Base-by-base conservation (phyloP, 1,140 invertebrate genomes). In the Magallana ariakensis region DNA sequence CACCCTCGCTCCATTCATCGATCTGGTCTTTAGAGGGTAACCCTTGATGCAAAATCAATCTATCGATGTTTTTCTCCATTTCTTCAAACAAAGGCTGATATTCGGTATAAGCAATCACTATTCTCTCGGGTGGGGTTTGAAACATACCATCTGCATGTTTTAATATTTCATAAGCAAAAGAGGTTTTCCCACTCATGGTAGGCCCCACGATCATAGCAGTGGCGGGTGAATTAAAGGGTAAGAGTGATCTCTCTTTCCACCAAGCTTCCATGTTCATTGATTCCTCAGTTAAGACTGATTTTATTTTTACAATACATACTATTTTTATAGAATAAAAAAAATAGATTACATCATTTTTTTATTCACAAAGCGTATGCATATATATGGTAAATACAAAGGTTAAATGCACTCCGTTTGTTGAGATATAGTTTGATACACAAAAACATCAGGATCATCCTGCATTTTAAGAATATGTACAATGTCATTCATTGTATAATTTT, bases 81-180 rank as follows among this genome's bases (percentile, higher is more conserved):
- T 87, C 56, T 22, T 82, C 57, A n/a, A 54, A 87, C 15, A 83
- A 53, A 16, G 57, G 26, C 33, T 87, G 86, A 33, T 70, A 87
- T 66, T 62, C 58, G 5, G 57, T 58, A 46, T 87, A 87, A 55
- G 55, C 55, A 9, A 53, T 53, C n/a, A 87, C 13, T 9, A 87
- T 81, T 75, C 70, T 53, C 19, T 13, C 22, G 13, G 84, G 84
- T 53, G 84, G 22, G 1, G n/a, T 16, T 15, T 85, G 46, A 58
- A 85, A 85, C 58, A 85, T 75, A 70, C 84, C 84, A 26, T 46
- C 46, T 8, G 60, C 46, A 15, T 85, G 22, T 53, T 26, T 19
- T n/a, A 85, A n/a, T n/a, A 85, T 22, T 19, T 75, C 60, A 10
- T 85, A 46, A 11, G 22, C n/a, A 13, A 66, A 26, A 16, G 7